Percentiles rank a stretch among this genome's conserved stretches.
Evolutionary conservation across 92 coral and sea anemone genomes (phyloP).

Genomic region (Palythoa grandiflora): DNA sequence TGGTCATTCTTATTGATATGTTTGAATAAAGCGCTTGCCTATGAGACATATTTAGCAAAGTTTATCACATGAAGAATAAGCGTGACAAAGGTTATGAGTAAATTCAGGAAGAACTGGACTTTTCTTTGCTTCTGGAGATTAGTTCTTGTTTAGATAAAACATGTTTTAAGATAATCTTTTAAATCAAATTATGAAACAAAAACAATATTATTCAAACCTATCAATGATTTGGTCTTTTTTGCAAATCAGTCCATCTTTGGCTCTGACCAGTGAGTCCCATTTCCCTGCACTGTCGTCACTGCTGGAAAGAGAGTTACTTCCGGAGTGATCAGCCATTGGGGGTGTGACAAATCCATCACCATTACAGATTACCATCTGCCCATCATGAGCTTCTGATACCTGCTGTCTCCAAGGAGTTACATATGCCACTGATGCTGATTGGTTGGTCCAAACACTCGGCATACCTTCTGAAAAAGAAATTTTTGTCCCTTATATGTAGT

Average conservation of each 20-base stretch:
- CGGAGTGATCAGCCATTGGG: conserved; percentile 56
- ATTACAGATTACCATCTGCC: conserved; percentile 24
- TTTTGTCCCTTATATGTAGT: neutral
- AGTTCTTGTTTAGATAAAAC: no score
- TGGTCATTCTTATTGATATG: no score
- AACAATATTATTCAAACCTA: conserved; percentile 46
- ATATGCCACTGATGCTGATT: conserved; percentile 69
- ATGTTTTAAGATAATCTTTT: no score
- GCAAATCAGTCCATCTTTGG: conserved; percentile 85
- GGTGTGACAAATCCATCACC: conserved; percentile 74
- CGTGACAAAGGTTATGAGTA: no score
- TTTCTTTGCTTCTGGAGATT: no score
- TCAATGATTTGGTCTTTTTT: conserved; percentile 90
- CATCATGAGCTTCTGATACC: conserved; percentile 13
- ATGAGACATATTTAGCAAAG: no score
- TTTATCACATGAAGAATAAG: no score
- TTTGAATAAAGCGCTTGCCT: no score
- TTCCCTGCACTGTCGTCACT: conserved; percentile 76
- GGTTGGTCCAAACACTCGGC: conserved; percentile 24
- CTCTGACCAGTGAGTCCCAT: conserved; percentile 78
- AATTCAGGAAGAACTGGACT: no score
- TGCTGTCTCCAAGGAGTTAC: conserved; percentile 71
- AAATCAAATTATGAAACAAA: no score
- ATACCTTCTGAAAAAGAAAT: neutral
- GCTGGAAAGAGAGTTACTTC: conserved; percentile 69